Evolutionary conservation across 2,797 vertebrate species (phyloP), one percentile per base, ranked within the genome.

Genomic region (Lepus oiostolus): DNA sequence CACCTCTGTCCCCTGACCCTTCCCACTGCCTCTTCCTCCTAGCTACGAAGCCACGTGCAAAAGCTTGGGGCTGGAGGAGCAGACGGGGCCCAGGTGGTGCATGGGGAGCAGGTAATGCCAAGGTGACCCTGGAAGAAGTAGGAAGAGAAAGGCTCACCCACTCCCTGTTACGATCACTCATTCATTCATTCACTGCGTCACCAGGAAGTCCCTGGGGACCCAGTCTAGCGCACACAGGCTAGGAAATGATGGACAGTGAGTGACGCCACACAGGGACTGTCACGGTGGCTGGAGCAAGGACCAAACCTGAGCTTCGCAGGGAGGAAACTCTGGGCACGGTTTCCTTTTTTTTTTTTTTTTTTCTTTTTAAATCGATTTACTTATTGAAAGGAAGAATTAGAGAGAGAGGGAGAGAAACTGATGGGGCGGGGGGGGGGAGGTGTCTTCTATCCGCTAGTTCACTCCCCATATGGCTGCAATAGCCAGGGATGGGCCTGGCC

Each of bases 281-380:
- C 58, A 0, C 1, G 0, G 16, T 6, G 10, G 5, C 72, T 10
- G 32, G 0, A 10, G 65, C 21, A 0, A 5, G 68, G 52, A 32
- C 0, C 60, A 17, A 38, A 42, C 28, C 58, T 13, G 38, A 2
- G 60, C 63, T 47, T n/a, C 28, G 21, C 83, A 7, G 72, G 38
- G 19, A n/a, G 70, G 60, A 58, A n/a, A 60, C 22, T 2, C 32
- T 5, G 52, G 42, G 26, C 32, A 26, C 8, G 19, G 54, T 16
- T 19, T 16, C 7, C 6, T 79, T 47, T 67, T 60, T 68, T 47
- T 3, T n/a, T 71, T 79, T 1, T 14, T 3, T 7, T 30, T 35
- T 35, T 35, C 35, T 35, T 35, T 35, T 35, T 35, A 35, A 35
- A 35, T 35, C 35, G 35, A 35, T 35, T 35, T 35, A 35, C 35